Base-by-base conservation (phyloP, 1,140 invertebrate genomes). In the Lepidurus couesii region DNA sequence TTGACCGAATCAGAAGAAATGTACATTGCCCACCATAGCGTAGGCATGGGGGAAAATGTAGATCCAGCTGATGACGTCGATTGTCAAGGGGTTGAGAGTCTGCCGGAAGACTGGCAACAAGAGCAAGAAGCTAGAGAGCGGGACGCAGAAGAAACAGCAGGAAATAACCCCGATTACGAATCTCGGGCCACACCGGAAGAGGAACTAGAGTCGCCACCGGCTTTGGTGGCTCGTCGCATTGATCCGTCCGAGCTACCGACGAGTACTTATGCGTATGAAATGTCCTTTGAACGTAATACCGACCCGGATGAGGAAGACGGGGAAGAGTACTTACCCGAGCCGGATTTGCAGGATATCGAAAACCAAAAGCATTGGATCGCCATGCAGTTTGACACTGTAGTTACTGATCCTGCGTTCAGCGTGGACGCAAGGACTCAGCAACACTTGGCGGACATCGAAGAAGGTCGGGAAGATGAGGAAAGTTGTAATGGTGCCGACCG, bases 381-480 rank as follows among this genome's bases (percentile, higher is more conserved):
- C 85, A 93, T 94, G 90, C 93, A 95, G 81, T 92, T 95, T 81
- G 89, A 90, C 24, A 89, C 90, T 84, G 85, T 88, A 24, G 85
- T 90, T 7, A 89, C 90, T 80, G 87, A 87, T 0, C 89, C 89
- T 81, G 91, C 90, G 75, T 92, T 93, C 80, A 91, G 93, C 82
- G 86, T 90, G 81, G 89, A 90, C 65, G 90, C 76, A 26, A 26
- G 78, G 8, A 79, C 81, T 73, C 34, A 65, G 11, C 77, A 80
- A 81, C 92, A 92, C n/a, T 84, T 95, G 42, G 94, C 95, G 86
- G 93, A 95, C 82, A 95, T 96, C 75, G 95, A 95, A 86, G 95
- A 95, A 85, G 84, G 84, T 47, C 80, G 83, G 24, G 85, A 86
- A 79, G 85, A 86, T 16, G 93, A 94, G 84, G 94, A 95, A 84